Evolutionary conservation across 1,140 invertebrate species (phyloP), one percentile per base, ranked within the genome.

Genomic region (Drosophila lini): DNA sequence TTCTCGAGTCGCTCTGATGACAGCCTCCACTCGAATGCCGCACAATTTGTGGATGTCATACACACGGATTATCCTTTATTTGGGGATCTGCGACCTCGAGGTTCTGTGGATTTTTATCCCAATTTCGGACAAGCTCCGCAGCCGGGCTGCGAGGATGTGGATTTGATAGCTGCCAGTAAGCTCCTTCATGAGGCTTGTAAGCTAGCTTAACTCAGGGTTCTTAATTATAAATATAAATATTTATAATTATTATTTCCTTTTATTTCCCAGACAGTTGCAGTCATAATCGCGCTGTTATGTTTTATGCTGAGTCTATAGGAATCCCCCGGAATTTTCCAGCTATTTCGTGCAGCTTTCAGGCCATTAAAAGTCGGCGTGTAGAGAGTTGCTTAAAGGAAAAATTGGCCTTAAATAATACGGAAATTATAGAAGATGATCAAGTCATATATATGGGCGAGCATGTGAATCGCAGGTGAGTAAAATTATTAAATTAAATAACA

Each of bases 61-160:
- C 94, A 94, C 78, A 94, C 94, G 0, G 94, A 94, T 55, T 93
- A 92, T 16, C 94, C 94, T 0, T 92, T 94, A 61, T 93, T 95
- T 62, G 95, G 94, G 0, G 94, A 94, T 52, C 91, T 92, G 19
- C 81, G 92, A 3, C 91, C 94, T 0, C 84, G 94, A 0, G 95
- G 95, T 3, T 93, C 93, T 2, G 93, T 93, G 3, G 95, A 96
- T 69, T 94, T 95, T 68, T 96, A 94, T 93, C 95, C 95, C 1
- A 95, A 95, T 81, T 94, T 94, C 57, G 94, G 94, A 0, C 90
- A 80, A 5, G 88, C 92, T 7, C 91, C 93, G 5, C 96, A 96
- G 80, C 95, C 95, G 0, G 96, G 96, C 6, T 96, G 96, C 58
- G 84, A 86, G 36, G 74, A 90, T 34, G 70, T 90, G 47, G 91